Base-by-base conservation (phyloP, 2,113 vertebrate species). In the Syrmaticus mikado region DNA sequence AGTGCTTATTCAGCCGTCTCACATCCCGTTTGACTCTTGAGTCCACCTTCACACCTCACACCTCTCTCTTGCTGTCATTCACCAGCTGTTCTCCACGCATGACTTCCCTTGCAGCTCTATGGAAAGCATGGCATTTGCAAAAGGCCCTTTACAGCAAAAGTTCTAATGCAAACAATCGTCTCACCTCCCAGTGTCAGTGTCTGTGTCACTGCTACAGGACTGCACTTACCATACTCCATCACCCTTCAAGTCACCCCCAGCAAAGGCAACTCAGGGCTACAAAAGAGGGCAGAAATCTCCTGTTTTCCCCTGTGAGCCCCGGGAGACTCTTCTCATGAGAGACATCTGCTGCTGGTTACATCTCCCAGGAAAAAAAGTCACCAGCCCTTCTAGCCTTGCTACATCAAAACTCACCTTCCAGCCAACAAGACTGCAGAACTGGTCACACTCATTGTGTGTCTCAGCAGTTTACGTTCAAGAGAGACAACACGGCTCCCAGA, bases 11-110 rank as follows among this genome's bases (percentile, higher is more conserved):
- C 52, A 62, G 36, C n/a, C 50, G 13, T 27, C 74, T 28, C 43
- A 16, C 8, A 2, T 22, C 16, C 34, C 1, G 0, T 55, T n/a
- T 19, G 5, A n/a, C 46, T 43, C 12, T 0, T 14, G 27, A 1
- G 1, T 28, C 38, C n/a, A 34, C 13, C 12, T 70, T 19, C 5
- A 20, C 4, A 43, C 8, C 18, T 17, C 4, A 2, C 12, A 5
- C 5, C 46, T 4, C 62, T 80, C n/a, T 85, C 15, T 43, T 38
- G 28, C 41, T 7, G 3, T 52, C 0, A 1, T 28, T 30, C 48
- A 40, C 16, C 14, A 32, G 15, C n/a, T 2, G 2, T 53, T 36
- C 30, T 52, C 45, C 28, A 11, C 2, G 8, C 11, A 32, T 17
- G 11, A 8, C 13, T 32, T 43, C 62, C 20, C 8, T 27, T 6